Base-by-base conservation (phyloP, 2,888 invertebrate species). In the Drosophila setosimentum region DNA sequence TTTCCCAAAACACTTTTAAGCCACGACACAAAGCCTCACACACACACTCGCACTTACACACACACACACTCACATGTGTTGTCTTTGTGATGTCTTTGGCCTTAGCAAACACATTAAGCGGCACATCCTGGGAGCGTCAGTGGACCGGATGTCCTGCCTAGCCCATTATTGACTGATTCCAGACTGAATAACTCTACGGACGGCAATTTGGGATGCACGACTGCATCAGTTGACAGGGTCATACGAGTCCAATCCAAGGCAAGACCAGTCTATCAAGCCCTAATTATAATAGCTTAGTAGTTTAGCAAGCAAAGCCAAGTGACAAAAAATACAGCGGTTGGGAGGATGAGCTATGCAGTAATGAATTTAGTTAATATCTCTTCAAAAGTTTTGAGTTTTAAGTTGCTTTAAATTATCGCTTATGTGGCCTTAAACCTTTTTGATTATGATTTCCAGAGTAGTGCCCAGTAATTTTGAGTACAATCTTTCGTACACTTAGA, bases 151-250 rank as follows among this genome's bases (percentile, higher is more conserved):
- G 69, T 84, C 79, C 85, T 76, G 81, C 68, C 67, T 54, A 63
- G 45, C 84, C 80, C 60, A 59, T 45, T 48, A 76, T 72, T 70
- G 71, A 62, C 64, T 60, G 69, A 45, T 63, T 66, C 42, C 30
- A 50, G 71, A 59, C 65, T 57, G 53, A 60, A 65, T 55, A 59
- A 55, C 82, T 72, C 73, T 78, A 78, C 80, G 75, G 84, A 84
- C 87, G 74, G 75, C 82, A 76, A 87, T 89, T 84, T 84, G 80
- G 72, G 72, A 89, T 85, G 85, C 85, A 89, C 89, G 87, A 87
- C 69, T 85, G 85, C 85, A 85, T 72, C 71, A 68, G 50, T 72
- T 68, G 66, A 59, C 69, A 60, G 63, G 71, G 78, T 63, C 67
- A 74, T 50, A 68, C 67, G 64, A 53, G 65, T 45, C 24, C 24